These are phyloP conservation scores for Ceyx melanurus DNA, from an alignment of 2,113 vertebrate species.

Conservation along the genomic window DNA sequence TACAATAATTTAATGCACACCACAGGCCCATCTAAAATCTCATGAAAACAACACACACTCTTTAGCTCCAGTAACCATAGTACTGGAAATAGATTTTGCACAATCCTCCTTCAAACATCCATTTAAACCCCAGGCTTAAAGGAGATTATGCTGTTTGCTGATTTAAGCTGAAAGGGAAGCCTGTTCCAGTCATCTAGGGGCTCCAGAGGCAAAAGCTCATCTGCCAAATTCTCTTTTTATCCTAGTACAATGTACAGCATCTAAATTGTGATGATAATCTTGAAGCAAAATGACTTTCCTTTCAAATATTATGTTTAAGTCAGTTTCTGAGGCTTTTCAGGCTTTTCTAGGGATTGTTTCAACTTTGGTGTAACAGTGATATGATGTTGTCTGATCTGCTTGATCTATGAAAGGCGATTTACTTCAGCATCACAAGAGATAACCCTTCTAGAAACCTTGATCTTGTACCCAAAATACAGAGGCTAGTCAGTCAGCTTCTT, in stretches of 20 bases:
- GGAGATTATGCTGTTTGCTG: conserved; percentile 72
- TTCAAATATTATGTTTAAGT: conserved; percentile 33
- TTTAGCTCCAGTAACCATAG: conserved; percentile 56
- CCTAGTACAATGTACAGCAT: conserved; percentile 58
- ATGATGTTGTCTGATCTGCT: background rate
- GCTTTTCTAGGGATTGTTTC: conserved; percentile 56
- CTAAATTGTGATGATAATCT: conserved; percentile 63
- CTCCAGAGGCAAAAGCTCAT: conserved; percentile 62
- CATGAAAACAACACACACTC: conserved; percentile 37
- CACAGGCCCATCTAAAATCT: background rate
- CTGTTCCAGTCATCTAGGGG: conserved; percentile 57
- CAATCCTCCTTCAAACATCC: conserved; percentile 70
- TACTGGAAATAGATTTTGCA: conserved; percentile 68
- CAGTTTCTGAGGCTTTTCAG: conserved; percentile 9
- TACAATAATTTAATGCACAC: conserved; percentile 30
- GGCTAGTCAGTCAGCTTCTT: background rate
- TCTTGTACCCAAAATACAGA: background rate
- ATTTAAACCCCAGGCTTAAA: conserved; percentile 68
- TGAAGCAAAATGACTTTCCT: conserved; percentile 27
- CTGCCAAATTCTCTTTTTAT: conserved; percentile 68
- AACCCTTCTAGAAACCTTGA: background rate
- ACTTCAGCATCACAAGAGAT: background rate
- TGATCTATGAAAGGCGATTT: conserved; percentile 21
- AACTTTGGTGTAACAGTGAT: background rate
- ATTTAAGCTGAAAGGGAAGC: conserved; percentile 70